These are phyloP conservation scores for Tiliacea citrago DNA, from an alignment of 2,888 invertebrate species.

Conservation along the genomic window DNA sequence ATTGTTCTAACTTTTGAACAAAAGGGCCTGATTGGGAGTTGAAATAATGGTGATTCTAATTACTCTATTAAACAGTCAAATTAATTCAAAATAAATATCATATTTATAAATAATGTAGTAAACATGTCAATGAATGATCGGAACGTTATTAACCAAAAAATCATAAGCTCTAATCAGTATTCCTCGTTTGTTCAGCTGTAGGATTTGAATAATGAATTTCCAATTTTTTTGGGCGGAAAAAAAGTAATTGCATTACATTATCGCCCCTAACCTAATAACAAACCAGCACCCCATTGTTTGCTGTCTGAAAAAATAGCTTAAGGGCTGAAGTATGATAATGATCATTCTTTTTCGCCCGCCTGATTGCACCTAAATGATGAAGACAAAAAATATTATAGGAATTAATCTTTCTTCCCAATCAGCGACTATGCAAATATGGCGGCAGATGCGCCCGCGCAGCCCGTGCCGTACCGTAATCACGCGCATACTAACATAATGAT, in stretches of 20 bases:
- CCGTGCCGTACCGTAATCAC: constrained; percentile 79
- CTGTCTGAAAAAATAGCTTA: constrained; percentile 89
- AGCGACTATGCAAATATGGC: constrained; percentile 86
- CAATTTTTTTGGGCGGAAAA: constrained; percentile 80
- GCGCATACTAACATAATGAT: constrained; percentile 68
- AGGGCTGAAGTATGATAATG: constrained; percentile 90
- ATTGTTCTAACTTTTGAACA: constrained; percentile 51
- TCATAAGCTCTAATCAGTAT: constrained; percentile 78
- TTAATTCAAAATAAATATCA: constrained; percentile 7
- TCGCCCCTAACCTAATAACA: constrained; percentile 90
- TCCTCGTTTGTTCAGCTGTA: constrained; percentile 87
- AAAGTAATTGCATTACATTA: constrained; percentile 90
- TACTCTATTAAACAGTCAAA: constrained; percentile 10
- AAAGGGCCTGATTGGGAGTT: constrained; percentile 29
- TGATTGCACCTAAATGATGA: constrained; percentile 89
- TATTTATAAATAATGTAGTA: constrained; percentile 39
- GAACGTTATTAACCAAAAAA: constrained; percentile 66
- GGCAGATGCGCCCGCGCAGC: constrained; percentile 82
- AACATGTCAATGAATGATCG: constrained; percentile 38
- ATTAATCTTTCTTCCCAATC: constrained; percentile 89
- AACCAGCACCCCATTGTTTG: constrained; percentile 89
- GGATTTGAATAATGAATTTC: constrained; percentile 89
- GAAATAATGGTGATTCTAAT: constrained; percentile 31
- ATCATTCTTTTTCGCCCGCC: constrained; percentile 86
- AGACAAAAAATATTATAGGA: constrained; percentile 89